Conservation (phyloP, 2,113 vertebrate genomes). For the Ageneiosus marmoratus region DNA sequence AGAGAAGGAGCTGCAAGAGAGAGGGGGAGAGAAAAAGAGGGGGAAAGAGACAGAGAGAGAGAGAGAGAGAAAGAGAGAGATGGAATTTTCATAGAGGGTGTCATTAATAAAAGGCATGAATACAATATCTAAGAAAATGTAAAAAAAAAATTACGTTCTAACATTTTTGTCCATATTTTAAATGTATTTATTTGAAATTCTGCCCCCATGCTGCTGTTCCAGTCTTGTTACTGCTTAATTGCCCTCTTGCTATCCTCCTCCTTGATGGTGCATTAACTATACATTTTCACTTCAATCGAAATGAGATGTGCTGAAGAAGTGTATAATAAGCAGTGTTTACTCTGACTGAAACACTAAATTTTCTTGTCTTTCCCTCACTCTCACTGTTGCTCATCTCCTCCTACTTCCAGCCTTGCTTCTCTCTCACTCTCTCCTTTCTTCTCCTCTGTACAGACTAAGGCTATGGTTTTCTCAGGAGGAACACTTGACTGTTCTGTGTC, state of each 20-base stretch:
- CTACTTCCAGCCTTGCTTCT: slow-evolving; percentile 12
- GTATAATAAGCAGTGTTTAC: slow-evolving; percentile 16
- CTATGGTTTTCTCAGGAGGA: slow-evolving; percentile 2
- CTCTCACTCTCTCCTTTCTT: neutral
- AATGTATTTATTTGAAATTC: neutral
- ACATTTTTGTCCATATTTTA: neutral
- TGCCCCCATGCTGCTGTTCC: neutral
- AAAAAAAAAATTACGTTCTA: no score
- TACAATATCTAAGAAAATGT: slow-evolving; percentile 55
- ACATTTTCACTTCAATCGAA: neutral
- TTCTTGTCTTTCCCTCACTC: slow-evolving; percentile 2
- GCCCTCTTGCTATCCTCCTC: neutral
- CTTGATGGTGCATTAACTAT: neutral
- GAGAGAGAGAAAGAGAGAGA: slow-evolving; percentile 62
- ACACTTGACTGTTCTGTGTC: slow-evolving; percentile 48
- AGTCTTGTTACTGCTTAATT: neutral
- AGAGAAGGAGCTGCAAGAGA: slow-evolving; percentile 75
- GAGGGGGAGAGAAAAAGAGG: slow-evolving; percentile 56
- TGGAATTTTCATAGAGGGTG: slow-evolving; percentile 62
- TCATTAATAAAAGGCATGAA: slow-evolving; percentile 16
- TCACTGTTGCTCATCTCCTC: slow-evolving; percentile 1
- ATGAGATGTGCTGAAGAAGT: neutral
- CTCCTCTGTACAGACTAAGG: neutral
- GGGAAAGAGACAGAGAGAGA: slow-evolving; percentile 56
- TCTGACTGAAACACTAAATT: slow-evolving; percentile 6